A percentile compares a stretch with the other conserved stretches of the same genome.
phyloP scores from a whole-genome alignment of 2,797 vertebrate genomes.

The Pitangus sulphuratus region DNA sequence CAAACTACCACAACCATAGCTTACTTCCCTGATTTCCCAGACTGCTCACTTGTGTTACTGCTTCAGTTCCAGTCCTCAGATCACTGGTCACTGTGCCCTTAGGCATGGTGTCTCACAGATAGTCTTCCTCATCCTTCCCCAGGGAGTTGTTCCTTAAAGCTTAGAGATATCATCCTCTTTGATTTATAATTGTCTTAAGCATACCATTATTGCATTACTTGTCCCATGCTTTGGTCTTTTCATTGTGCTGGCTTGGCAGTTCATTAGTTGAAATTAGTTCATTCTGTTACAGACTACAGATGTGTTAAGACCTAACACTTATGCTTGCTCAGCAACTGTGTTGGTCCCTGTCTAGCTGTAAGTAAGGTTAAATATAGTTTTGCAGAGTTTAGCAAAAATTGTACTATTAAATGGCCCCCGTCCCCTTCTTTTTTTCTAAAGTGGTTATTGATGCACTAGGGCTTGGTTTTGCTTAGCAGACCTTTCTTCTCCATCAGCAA shows the following conservation, averaged over 20 bases:
- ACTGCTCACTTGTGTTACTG: neutral
- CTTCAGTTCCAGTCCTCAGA: neutral
- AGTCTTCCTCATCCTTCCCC: neutral
- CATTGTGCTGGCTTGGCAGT: slow-evolving; percentile 3
- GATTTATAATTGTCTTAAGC: slow-evolving; percentile 38
- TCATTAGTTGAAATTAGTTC: slow-evolving; percentile 51
- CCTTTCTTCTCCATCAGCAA: neutral
- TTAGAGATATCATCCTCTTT: neutral
- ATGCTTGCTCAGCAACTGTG: neutral
- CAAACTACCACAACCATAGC: neutral
- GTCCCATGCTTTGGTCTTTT: neutral
- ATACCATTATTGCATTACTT: neutral
- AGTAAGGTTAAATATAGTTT: slow-evolving; percentile 18
- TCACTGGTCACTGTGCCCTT: neutral
- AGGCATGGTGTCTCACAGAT: neutral
- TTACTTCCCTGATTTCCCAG: neutral
- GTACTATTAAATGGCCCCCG: neutral
- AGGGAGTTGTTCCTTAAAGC: neutral
- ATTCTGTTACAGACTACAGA: neutral
- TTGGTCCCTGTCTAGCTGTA: neutral
- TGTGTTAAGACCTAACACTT: slow-evolving; percentile 3
- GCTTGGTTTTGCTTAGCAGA: neutral
- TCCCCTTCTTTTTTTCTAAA: neutral
- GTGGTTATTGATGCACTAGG: neutral
- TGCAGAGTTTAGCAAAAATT: slow-evolving; percentile 19